Conservation (phyloP, 2,113 vertebrate species). For the Tapirus terrestris region DNA sequence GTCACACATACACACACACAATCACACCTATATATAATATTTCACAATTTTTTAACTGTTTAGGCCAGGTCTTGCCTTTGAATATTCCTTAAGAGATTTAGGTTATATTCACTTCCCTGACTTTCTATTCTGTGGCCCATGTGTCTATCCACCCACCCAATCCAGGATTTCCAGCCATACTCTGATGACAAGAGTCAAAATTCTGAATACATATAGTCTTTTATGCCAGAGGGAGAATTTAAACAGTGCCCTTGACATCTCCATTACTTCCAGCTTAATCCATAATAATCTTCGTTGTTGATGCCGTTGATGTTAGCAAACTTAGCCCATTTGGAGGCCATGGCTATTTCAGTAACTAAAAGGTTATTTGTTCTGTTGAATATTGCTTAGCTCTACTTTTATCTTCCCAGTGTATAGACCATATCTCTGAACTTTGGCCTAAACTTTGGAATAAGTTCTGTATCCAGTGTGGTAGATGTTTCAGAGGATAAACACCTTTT, state of each 20-base stretch:
- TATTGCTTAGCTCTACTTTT: not conserved
- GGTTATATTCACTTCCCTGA: not conserved
- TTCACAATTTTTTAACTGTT: not conserved
- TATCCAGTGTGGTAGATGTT: not conserved
- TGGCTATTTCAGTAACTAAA: not conserved
- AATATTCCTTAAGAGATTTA: not conserved
- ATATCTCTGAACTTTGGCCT: not conserved
- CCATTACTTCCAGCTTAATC: not conserved
- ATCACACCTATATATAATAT: too few species aligned
- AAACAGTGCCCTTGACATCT: not conserved
- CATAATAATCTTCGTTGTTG: accelerated
- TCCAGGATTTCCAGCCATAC: not conserved
- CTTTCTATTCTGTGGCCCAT: accelerated
- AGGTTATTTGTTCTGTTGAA: not conserved
- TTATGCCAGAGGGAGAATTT: not conserved
- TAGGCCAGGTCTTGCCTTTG: not conserved
- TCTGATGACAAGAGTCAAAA: not conserved
- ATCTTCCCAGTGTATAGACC: accelerated
- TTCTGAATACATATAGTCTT: too few species aligned
- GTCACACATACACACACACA: not conserved
- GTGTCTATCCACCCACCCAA: not conserved
- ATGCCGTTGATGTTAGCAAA: not conserved
- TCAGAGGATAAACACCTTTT: not conserved
- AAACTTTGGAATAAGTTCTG: accelerated
- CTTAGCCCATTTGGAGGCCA: not conserved